Conservation (phyloP, 2,888 invertebrate species). For the Drosophila anomalipes region DNA sequence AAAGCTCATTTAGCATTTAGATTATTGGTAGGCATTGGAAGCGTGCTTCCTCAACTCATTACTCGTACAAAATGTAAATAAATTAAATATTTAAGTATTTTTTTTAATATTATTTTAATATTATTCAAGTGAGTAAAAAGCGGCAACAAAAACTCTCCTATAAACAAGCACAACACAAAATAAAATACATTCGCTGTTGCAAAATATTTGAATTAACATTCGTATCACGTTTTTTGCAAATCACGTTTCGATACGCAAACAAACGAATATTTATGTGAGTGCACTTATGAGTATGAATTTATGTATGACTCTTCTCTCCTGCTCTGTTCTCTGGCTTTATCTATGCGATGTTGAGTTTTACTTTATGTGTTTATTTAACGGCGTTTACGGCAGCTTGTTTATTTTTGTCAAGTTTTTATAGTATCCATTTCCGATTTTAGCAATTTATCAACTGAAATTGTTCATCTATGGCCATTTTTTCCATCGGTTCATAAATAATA, state of each 20-base stretch:
- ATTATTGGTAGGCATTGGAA: not conserved
- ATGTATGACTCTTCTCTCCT: constrained; percentile 1
- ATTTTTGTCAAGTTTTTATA: not conserved
- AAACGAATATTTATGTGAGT: constrained; percentile 39
- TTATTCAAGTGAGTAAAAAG: constrained; percentile 27
- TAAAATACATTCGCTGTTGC: constrained; percentile 16
- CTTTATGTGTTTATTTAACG: constrained; percentile 27
- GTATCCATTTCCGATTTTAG: not conserved
- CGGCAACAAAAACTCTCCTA: constrained; percentile 22
- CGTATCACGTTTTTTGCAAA: constrained; percentile 75
- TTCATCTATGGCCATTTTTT: constrained; percentile 13
- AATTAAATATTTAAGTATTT: constrained; percentile 36
- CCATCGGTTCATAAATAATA: not conserved
- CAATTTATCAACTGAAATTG: constrained; percentile 6
- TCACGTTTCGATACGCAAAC: constrained; percentile 69
- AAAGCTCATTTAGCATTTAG: not conserved
- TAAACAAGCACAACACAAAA: constrained; percentile 29
- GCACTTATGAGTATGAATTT: constrained; percentile 34
- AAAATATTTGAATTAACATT: constrained; percentile 48
- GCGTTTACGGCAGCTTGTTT: constrained; percentile 19
- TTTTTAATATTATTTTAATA: constrained; percentile 9
- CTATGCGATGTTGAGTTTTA: constrained; percentile 15
- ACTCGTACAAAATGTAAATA: constrained; percentile 30
- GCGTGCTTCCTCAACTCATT: constrained; percentile 18
- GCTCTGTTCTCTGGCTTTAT: constrained; percentile 17